Base-by-base conservation (phyloP, 1,140 invertebrate species). In the Conopomorpha cramerella region DNA sequence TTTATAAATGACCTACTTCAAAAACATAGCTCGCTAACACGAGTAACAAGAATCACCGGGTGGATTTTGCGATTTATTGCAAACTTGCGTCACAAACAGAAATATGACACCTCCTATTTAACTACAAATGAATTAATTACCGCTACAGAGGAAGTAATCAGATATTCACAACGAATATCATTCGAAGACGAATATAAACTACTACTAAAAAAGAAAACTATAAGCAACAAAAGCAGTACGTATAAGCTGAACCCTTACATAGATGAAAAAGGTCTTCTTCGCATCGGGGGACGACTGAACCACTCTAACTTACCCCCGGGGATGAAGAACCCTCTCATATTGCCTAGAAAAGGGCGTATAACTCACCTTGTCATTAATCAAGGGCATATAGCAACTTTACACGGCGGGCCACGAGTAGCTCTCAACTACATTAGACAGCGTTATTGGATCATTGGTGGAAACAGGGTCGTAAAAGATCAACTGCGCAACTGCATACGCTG, bases 231-330 rank as follows among this genome's bases (percentile, higher is more conserved):
- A 32, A 44, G 41, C 23, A 41, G 34, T 8, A 11, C 41, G 4
- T 19, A 16, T 13, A 37, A 18, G 11, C 43, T 76, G 13, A 45
- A 48, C 34, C 66, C 65, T 12, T 72, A 65, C 39, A 7, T 78
- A 2, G 65, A 72, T 34, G 8, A 55, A 6, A 8, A 49, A 8
- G 53, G 49, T 3, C 8, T 71, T 23, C 17, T 78, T 12, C 40
- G 68, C 23, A 63, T 74, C 6, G 63, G 63, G 6, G 61, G 68
- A 1, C 34, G 74, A 41, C 26, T 74, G 4, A 10, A 31, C 1
- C 37, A 67, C 15, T 38, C 65, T 8, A 17, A 15, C n/a, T 11
- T 49, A 1, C 27, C 27, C 19, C n/a, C 8, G 0, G 30, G 25
- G 16, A 8, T 34, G 13, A 48, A 38, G 16, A 32, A 48, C 16